These are phyloP conservation scores for Tympanoctomys barrerae DNA, from an alignment of 2,797 vertebrate species.

Conservation along the genomic window DNA sequence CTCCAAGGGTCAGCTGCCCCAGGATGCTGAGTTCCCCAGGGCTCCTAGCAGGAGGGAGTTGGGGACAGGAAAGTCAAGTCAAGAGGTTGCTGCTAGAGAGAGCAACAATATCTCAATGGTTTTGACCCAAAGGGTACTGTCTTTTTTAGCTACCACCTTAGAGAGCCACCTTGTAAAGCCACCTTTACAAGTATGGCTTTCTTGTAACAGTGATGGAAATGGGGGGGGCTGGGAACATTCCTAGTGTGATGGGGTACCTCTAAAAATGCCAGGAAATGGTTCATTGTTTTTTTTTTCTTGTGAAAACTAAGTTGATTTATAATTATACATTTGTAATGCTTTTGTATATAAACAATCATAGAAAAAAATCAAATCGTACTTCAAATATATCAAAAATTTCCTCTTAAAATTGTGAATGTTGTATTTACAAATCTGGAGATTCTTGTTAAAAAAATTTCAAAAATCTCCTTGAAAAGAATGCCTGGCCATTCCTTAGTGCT, in stretches of 20 bases:
- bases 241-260: not conserved
- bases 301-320: constrained; percentile 17
- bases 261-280: not conserved
- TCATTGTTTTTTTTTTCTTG: not conserved
- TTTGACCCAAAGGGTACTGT: constrained; percentile 55
- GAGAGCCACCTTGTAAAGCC: not conserved
- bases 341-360: not conserved
- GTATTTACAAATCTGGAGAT: not conserved
- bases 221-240: not conserved
- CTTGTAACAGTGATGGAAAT: not conserved
- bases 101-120: not conserved
- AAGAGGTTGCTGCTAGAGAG: not conserved
- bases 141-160: not conserved
- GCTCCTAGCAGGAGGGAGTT: not conserved
- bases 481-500: not conserved
- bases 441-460: constrained; percentile 38
- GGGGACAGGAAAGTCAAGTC: not conserved
- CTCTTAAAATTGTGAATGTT: constrained; percentile 13
- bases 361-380: constrained; percentile 40
- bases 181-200: too few relatives aligned
- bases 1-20: not conserved
- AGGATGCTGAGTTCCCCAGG: not conserved
- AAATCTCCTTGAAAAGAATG: not conserved
- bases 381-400: constrained; percentile 28
- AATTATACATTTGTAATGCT: not conserved